phyloP scores from a whole-genome alignment of 2,797 vertebrate genomes.

The Crenuchus spilurus region DNA sequence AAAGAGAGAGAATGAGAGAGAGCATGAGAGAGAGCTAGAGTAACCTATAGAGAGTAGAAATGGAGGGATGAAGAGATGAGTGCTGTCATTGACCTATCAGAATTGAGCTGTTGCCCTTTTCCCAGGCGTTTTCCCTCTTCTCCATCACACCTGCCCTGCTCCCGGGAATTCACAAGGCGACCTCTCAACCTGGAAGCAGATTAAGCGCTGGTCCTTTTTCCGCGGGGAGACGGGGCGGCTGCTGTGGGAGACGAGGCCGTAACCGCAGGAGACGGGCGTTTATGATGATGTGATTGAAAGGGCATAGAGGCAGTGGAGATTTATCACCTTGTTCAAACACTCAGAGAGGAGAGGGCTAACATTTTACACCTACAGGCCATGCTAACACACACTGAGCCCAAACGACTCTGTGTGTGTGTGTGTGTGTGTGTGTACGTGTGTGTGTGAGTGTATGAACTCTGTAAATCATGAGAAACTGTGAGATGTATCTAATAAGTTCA shows the following conservation, averaged over 20 bases:
- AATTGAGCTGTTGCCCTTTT: slow-evolving; percentile 96
- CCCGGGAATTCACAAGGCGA: slow-evolving; percentile 98
- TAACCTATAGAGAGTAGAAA: no score
- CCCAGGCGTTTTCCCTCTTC: slow-evolving; percentile 92
- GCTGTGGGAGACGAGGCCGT: slow-evolving; percentile 32
- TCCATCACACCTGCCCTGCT: slow-evolving; percentile 97
- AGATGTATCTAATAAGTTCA: no score
- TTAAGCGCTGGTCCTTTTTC: slow-evolving; percentile 80
- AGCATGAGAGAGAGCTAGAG: neutral
- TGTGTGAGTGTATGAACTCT: neutral
- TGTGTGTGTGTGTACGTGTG: slow-evolving; percentile 5
- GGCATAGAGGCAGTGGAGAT: slow-evolving; percentile 96
- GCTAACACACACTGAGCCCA: slow-evolving; percentile 4
- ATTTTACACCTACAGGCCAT: slow-evolving; percentile 32
- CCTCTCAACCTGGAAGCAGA: slow-evolving; percentile 96
- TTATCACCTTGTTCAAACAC: slow-evolving; percentile 99
- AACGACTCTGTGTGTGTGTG: no score
- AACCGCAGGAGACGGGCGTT: slow-evolving; percentile 66
- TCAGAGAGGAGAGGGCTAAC: slow-evolving; percentile 90
- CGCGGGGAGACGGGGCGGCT: slow-evolving; percentile 8
- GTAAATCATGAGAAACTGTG: neutral
- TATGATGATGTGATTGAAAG: slow-evolving; percentile 99
- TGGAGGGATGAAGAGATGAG: slow-evolving; percentile 92
- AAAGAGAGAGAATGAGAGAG: slow-evolving; percentile 77
- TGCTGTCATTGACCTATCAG: slow-evolving; percentile 99